Evolutionary conservation across 2,888 invertebrate genomes (phyloP), one percentile per base, ranked within the genome.

Genomic region (Lithophane socia): DNA sequence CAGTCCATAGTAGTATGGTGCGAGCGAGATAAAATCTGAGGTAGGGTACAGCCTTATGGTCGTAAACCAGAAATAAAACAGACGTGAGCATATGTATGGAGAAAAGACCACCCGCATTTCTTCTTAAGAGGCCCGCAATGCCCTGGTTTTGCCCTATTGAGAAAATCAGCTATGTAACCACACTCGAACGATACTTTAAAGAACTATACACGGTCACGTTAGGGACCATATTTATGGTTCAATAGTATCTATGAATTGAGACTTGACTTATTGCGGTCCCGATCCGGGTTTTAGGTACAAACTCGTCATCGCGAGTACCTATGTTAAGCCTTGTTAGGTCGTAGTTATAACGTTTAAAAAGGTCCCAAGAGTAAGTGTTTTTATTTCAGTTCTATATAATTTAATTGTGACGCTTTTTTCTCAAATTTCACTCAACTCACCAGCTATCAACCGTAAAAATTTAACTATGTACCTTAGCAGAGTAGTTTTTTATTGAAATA

Each of bases 401-500:
- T 70, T 75, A 80, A 73, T 80, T 74, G 52, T 68, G 49, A 54
- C 52, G 18, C 7, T 60, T 79, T 76, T 66, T 82, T 64, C 60
- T 76, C 66, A 73, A 69, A 70, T 83, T 81, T 66, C 47, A 70
- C 70, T 72, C 58, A 72, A 73, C 66, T 79, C 66, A 42, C 58
- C 65, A 47, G 69, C 80, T 77, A 77, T 66, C 69, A 74, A 78
- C 73, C 70, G 81, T 85, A 84, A 85, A 86, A 81, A 77, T 81
- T 83, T 85, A 83, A 85, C 76, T 81, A 74, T 84, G 81, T 66
- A 80, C 76, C 81, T 84, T 85, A 84, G 81, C 56, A 24, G 78
- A 85, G 85, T 85, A 85, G 85, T 86, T 85, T 85, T 85, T 85
- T 85, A 86, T 86, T 79, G 86, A 77, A 84, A 86, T 82, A 81